Base-by-base conservation (phyloP, 2,888 invertebrate genomes). In the Norana najaformis region DNA sequence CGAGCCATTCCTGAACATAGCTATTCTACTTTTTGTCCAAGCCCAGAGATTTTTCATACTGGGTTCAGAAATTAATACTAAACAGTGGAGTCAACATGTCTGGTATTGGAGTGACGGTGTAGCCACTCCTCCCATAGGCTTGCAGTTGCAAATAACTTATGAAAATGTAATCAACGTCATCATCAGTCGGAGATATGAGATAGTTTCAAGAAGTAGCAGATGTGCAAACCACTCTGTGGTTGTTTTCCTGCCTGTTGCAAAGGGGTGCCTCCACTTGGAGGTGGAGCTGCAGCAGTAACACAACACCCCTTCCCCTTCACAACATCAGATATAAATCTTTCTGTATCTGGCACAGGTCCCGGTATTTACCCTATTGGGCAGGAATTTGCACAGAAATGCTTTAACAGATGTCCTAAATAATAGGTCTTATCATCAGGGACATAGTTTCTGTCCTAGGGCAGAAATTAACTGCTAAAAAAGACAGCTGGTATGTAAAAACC, bases 331-430 rank as follows among this genome's bases (percentile, higher is more conserved):
- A 69, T 69, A 69, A 69, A 69, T 69, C 69, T n/a, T 3, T n/a
- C 69, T 69, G 69, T 69, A 69, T 69, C 69, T 69, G 69, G 69
- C 69, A 69, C 69, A 69, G 69, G 69, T 13, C 69, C 1, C 69
- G n/a, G 69, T 69, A 69, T 69, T 69, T 69, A 69, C 69, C 69
- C 69, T n/a, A 69, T 69, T n/a, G 0, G 69, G n/a, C 69, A 69
- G 69, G 69, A 69, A 69, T 69, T 69, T 69, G n/a, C 69, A 69
- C 30, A 69, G 69, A 69, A 69, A 69, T 69, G 69, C 69, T 69
- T n/a, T 69, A 69, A n/a, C 69, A 69, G 69, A 69, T 69, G 69
- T 69, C 69, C n/a, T 69, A 69, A 69, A 69, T 69, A 69, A 69
- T 16, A 69, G 69, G 69, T 16, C 69, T 69, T 69, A 69, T 69